Conservation (phyloP, 1,140 invertebrate genomes). For the Drosophila neocordata region DNA sequence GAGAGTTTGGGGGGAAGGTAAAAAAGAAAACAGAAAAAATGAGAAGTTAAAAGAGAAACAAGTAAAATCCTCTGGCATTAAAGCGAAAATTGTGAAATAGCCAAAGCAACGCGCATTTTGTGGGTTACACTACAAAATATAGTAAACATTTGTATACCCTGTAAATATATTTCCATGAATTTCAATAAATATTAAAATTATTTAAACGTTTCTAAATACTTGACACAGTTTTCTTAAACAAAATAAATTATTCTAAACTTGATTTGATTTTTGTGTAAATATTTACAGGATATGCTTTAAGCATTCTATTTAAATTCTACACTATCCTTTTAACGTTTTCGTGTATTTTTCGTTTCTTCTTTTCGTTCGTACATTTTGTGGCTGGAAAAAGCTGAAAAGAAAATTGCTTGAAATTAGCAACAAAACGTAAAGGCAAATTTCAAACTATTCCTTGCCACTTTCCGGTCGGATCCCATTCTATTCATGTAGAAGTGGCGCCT, state of each 20-base stretch:
- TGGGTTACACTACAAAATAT: background rate
- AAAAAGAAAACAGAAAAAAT: background rate
- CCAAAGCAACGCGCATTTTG: background rate
- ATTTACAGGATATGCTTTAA: background rate
- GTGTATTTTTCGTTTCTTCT: background rate
- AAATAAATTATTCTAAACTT: too few relatives aligned
- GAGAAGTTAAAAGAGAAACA: background rate
- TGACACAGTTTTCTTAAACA: too few relatives aligned
- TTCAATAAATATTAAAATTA: too few relatives aligned
- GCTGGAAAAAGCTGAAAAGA: slow-evolving; percentile 24
- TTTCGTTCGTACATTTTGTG: slow-evolving; percentile 6
- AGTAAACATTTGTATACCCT: too few relatives aligned
- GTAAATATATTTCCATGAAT: too few relatives aligned
- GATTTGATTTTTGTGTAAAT: too few relatives aligned
- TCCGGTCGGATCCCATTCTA: background rate
- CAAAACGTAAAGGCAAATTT: slow-evolving; percentile 12
- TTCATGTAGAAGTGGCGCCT: background rate
- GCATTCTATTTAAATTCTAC: slow-evolving; percentile 11
- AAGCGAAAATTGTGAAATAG: background rate
- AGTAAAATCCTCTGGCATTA: slow-evolving; percentile 14
- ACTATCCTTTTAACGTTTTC: background rate
- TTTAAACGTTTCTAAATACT: too few relatives aligned
- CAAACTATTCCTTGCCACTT: background rate
- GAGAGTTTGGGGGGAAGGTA: background rate
- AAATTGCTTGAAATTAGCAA: slow-evolving; percentile 28